Evolutionary conservation across 2,888 invertebrate genomes (phyloP), one percentile per base, ranked within the genome.

Genomic region (Trichogramma evanescens): DNA sequence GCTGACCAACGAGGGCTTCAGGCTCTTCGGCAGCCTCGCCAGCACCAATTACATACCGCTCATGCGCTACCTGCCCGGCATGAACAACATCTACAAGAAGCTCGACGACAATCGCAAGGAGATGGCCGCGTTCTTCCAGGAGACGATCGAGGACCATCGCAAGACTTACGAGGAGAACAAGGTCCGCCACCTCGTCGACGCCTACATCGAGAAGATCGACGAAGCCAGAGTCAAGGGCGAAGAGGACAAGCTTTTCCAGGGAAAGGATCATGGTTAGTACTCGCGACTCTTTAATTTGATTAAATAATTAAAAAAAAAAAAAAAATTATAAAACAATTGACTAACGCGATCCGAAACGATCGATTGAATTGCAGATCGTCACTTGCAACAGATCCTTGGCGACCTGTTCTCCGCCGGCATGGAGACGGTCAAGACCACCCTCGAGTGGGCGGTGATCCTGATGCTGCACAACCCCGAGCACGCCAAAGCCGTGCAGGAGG

Each of bases 351-450:
- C 26, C n/a, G 8, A 45, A 13, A 26, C 5, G 41, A 57, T 38
- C 53, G 26, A 38, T 6, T 1, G 8, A 7, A 54, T 79, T 78
- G 53, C 81, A 91, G 93, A 94, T 82, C 85, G 91, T 58, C 95
- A 95, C 80, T 83, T 95, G 72, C 91, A 93, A 71, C 95, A 95
- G 81, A 89, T 94, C 59, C 86, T 95, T 70, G 92, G 91, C 10
- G 95, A 95, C 75, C 81, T 95, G 46, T 94, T 93, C 80, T 91
- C 92, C 8, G 94, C 94, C 56, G 94, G 94, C 39, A 91, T 94
- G 89, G 95, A 95, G 78, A 94, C 94, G 0, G 92, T 94, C 63
- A 94, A 93, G 74, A 93, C 91, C 8, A 91, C 93, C 0, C 78
- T 95, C 46, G 83, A 91, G 64, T 95, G 94, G 94, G 87, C 91